These are phyloP conservation scores for Sterna hirundo DNA, from an alignment of 2,113 vertebrate species.

Conservation along the genomic window DNA sequence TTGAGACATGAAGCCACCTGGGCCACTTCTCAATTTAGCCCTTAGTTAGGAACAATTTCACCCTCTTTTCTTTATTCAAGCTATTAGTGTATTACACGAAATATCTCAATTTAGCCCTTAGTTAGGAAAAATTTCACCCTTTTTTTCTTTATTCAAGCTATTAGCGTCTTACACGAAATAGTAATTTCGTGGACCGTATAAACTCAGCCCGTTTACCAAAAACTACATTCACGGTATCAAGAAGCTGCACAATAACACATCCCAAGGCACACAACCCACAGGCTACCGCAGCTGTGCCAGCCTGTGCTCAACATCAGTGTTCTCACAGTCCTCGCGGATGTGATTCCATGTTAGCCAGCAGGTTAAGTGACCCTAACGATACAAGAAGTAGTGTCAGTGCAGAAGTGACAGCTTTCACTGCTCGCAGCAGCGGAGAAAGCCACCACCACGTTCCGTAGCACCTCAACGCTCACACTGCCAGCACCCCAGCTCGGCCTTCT, in stretches of 20 bases:
- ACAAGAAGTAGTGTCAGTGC: neutral
- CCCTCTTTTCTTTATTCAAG: neutral
- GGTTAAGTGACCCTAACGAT: neutral
- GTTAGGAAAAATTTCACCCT: neutral
- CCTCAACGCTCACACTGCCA: accelerated
- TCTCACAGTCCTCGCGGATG: neutral
- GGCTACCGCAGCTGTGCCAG: neutral
- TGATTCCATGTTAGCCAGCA: neutral
- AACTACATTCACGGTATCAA: accelerated
- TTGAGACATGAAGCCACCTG: neutral
- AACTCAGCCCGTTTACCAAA: neutral
- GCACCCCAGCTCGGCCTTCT: neutral
- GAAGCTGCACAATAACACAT: neutral
- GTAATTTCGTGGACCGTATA: neutral
- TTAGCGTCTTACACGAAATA: neutral
- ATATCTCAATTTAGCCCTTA: neutral
- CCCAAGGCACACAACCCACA: neutral
- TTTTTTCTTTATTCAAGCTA: neutral
- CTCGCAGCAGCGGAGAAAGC: neutral
- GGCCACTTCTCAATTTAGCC: neutral
- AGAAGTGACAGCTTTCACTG: neutral
- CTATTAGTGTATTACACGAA: neutral
- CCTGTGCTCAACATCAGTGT: neutral
- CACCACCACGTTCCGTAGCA: accelerated
- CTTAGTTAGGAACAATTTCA: neutral